These are phyloP conservation scores for Protonemura montana DNA, from an alignment of 2,888 invertebrate genomes.

Conservation along the genomic window DNA sequence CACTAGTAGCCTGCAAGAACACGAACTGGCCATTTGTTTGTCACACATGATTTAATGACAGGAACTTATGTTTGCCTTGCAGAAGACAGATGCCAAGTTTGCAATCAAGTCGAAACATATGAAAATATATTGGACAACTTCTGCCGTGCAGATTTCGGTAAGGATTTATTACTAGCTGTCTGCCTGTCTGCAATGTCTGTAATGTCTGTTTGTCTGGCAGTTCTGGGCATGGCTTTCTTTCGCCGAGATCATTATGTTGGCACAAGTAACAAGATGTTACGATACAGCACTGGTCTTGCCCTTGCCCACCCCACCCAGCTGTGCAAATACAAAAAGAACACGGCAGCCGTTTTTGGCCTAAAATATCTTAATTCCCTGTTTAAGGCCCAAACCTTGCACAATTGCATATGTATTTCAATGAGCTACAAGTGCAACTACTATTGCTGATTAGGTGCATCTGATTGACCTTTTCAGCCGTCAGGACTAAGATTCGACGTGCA, in stretches of 20 bases:
- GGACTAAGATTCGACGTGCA: constrained; percentile 56
- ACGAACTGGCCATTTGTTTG: not conserved
- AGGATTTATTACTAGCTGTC: constrained; percentile 34
- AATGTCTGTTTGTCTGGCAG: not conserved
- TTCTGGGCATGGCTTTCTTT: not conserved
- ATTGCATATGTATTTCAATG: no score
- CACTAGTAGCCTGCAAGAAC: not conserved
- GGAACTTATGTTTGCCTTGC: constrained; percentile 47
- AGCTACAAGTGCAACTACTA: not conserved
- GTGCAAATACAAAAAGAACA: not conserved
- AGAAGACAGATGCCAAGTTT: constrained; percentile 61
- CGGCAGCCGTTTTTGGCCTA: not conserved
- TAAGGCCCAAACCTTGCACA: no score
- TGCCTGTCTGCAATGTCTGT: constrained; percentile 1
- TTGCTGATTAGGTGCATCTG: not conserved
- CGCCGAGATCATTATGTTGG: not conserved
- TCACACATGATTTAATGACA: constrained; percentile 2
- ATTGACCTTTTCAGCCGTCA: constrained; percentile 53
- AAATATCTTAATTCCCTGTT: no score
- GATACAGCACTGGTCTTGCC: not conserved
- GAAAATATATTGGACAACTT: constrained; percentile 66
- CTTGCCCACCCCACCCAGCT: not conserved
- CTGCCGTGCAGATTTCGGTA: constrained; percentile 51
- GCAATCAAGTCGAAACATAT: constrained; percentile 66
- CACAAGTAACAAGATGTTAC: not conserved